Base-by-base conservation (phyloP, 2,113 vertebrate species). In the Myocastor coypus region DNA sequence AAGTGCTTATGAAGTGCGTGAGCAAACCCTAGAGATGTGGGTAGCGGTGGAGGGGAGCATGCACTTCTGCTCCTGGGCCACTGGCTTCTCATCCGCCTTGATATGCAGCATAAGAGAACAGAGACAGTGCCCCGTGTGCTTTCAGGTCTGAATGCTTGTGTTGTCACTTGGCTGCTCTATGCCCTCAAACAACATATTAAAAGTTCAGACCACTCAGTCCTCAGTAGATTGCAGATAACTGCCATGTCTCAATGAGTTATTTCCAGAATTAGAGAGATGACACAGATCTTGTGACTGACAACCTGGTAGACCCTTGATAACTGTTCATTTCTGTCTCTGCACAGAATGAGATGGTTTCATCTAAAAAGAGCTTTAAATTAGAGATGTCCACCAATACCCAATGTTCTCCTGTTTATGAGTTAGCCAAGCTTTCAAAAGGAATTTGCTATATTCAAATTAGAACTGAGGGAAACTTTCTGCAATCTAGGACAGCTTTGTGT, bases 361-460 rank as follows among this genome's bases (percentile, higher is more conserved):
- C 81, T 32, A 42, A 83, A 92, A 89, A 66, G 26, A 71, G 28
- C 71, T 55, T 55, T 87, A 90, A 87, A 50, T 80, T 86, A 50
- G 83, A 86, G 22, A 77, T 34, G 85, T 22, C 83, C 8, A 69
- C 16, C 52, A 64, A 50, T 5, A 82, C 5, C 26, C n/a, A 0
- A 12, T 52, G 63, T 71, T 81, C 78, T 68, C n/a, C 1, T 87
- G 69, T 95, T 91, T 89, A 59, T 68, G 84, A 90, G 84, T 97
- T 94, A n/a, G 69, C 26, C 37, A 88, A 30, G 92, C 92, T 87
- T 86, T 40, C 19, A 78, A 89, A 89, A 93, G 71, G 68, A 92
- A 87, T 71, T 34, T 57, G 68, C 63, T 68, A 6, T 95, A 26
- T 95, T 97, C 64, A 91, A 69, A 69, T 50, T 78, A n/a, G 83